Evolutionary conservation across 2,888 invertebrate species (phyloP).

Genomic region (Melieria picta): DNA sequence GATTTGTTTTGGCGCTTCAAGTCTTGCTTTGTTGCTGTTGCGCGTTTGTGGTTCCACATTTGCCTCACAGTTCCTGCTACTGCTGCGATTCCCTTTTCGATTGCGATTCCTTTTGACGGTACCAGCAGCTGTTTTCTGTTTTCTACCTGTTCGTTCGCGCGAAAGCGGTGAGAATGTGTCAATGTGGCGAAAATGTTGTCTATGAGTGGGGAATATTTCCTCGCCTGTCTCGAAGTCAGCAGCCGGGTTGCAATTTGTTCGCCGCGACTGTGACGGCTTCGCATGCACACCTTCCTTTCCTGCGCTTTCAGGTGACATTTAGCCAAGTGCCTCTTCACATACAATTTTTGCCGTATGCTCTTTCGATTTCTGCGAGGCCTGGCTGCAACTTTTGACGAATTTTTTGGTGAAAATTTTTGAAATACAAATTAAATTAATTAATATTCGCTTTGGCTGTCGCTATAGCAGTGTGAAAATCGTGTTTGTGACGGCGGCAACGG

Average conservation of each 20-base stretch:
- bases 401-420: constrained; percentile 28
- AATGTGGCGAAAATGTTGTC: too few relatives aligned
- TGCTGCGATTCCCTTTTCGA: constrained; percentile 10
- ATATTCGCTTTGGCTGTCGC: constrained; percentile 11
- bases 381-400: constrained; percentile 20
- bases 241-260: background rate
- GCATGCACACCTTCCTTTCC: constrained; percentile 18
- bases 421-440: constrained; percentile 19
- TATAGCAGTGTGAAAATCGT: background rate
- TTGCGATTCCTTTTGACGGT: background rate
- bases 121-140: constrained; percentile 20
- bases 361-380: constrained; percentile 30
- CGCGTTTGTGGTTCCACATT: constrained; percentile 18
- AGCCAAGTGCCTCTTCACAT: constrained; percentile 26
- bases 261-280: background rate
- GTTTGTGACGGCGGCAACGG: background rate
- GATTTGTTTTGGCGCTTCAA: background rate
- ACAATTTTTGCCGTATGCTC: constrained; percentile 34
- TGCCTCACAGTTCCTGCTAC: constrained; percentile 12
- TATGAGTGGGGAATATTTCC: too few relatives aligned
- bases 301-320: constrained; percentile 42
- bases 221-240: too few relatives aligned
- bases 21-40: constrained; percentile 7
- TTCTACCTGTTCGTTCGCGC: background rate
- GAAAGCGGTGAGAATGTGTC: too few relatives aligned